Percentiles rank a stretch among this genome's conserved stretches.
These are phyloP conservation scores for Drosophila ambigua DNA, from an alignment of 1,140 invertebrate species.

Conservation along the genomic window DNA sequence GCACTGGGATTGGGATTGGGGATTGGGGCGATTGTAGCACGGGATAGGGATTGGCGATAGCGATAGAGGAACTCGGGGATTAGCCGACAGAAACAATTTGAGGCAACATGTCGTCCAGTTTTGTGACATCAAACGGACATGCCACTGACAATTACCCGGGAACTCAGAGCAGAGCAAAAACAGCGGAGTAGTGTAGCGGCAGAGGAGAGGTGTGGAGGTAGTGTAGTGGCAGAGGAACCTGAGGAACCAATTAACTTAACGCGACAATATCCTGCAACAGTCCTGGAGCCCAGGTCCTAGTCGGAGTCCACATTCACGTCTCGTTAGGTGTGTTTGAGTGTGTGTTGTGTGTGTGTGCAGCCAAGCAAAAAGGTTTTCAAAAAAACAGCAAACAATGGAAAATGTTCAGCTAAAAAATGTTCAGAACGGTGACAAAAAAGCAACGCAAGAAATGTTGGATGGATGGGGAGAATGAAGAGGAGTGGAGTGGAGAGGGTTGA, in stretches of 20 bases:
- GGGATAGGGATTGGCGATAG: slow-evolving; percentile 36
- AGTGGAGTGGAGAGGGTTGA: slow-evolving; percentile 19
- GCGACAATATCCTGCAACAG: slow-evolving; percentile 69
- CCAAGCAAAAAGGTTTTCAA: slow-evolving; percentile 65
- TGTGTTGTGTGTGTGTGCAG: slow-evolving; percentile 36
- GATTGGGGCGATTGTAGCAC: slow-evolving; percentile 15
- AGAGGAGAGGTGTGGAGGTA: neutral
- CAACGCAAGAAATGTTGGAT: slow-evolving; percentile 3
- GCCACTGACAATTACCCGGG: slow-evolving; percentile 74
- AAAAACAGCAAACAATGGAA: slow-evolving; percentile 46
- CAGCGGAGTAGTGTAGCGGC: slow-evolving; percentile 18
- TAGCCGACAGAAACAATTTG: slow-evolving; percentile 50
- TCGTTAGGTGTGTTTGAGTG: slow-evolving; percentile 2
- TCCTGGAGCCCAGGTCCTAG: slow-evolving; percentile 5
- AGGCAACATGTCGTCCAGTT: slow-evolving; percentile 53
- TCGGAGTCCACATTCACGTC: slow-evolving; percentile 12
- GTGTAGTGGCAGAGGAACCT: slow-evolving; percentile 18
- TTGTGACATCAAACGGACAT: slow-evolving; percentile 76
- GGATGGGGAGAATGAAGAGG: neutral
- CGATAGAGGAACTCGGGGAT: slow-evolving; percentile 22
- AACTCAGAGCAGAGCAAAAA: slow-evolving; percentile 41
- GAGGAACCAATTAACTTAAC: slow-evolving; percentile 71
- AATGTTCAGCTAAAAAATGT: slow-evolving; percentile 51
- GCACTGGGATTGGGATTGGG: slow-evolving; percentile 42
- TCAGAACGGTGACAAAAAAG: slow-evolving; percentile 39